These are phyloP conservation scores for Penaeus chinensis DNA, from an alignment of 1,140 invertebrate species.

Conservation along the genomic window DNA sequence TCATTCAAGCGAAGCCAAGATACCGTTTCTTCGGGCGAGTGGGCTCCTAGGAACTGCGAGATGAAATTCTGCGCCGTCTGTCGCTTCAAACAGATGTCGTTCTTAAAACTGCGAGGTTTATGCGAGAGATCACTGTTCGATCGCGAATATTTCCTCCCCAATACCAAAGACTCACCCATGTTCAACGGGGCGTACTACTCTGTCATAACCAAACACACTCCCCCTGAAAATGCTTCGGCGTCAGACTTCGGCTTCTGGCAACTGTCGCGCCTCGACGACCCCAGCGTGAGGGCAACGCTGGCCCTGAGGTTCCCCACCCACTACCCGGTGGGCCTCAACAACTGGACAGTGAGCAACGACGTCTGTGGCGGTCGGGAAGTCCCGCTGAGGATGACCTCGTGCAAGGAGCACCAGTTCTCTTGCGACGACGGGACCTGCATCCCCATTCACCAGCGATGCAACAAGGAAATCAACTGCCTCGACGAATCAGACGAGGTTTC, in stretches of 20 bases:
- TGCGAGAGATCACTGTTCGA: slow-evolving; percentile 43
- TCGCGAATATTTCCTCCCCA: slow-evolving; percentile 32
- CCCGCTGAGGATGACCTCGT: slow-evolving; percentile 31
- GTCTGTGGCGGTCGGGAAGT: slow-evolving; percentile 19
- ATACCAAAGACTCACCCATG: not conserved
- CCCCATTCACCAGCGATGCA: slow-evolving; percentile 74
- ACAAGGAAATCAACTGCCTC: slow-evolving; percentile 77
- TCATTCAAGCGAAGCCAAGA: slow-evolving; percentile 34
- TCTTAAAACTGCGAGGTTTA: slow-evolving; percentile 30
- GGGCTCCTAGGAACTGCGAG: slow-evolving; percentile 21
- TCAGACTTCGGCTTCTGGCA: slow-evolving; percentile 45
- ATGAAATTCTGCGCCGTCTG: slow-evolving; percentile 36
- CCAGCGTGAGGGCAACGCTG: slow-evolving; percentile 23
- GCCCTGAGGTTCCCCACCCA: slow-evolving; percentile 35
- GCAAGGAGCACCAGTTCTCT: slow-evolving; percentile 69
- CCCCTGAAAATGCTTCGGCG: not conserved
- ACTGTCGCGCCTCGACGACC: slow-evolving; percentile 24
- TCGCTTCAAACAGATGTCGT: slow-evolving; percentile 25
- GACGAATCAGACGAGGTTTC: slow-evolving; percentile 75
- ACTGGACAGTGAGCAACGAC: slow-evolving; percentile 35
- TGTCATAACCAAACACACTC: slow-evolving; percentile 7
- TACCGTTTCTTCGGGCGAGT: slow-evolving; percentile 19
- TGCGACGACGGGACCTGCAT: slow-evolving; percentile 82
- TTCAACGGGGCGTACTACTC: slow-evolving; percentile 44
- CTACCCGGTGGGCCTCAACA: slow-evolving; percentile 45